Conservation (phyloP, 2,797 vertebrate species). For the Muscicapa striata region DNA sequence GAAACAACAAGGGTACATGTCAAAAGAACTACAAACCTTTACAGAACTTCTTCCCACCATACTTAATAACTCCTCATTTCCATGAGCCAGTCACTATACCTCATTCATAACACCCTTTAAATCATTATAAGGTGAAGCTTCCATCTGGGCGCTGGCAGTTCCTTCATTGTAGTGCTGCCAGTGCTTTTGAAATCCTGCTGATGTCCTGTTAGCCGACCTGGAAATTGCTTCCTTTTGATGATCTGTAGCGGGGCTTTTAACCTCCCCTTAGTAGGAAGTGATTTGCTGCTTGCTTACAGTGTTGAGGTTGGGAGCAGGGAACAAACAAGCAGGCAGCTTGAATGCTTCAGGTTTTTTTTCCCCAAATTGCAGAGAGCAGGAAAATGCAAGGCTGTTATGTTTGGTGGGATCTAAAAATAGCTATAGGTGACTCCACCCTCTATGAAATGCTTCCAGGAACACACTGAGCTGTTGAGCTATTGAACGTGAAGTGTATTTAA, state of each 20-base stretch:
- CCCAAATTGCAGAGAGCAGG: neutral
- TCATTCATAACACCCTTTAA: neutral
- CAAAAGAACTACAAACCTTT: neutral
- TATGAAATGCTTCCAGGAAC: constrained; percentile 8
- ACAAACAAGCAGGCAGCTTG: neutral
- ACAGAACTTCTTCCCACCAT: neutral
- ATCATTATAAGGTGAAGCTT: neutral
- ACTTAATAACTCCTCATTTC: neutral
- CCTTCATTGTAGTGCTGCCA: neutral
- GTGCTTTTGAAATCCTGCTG: neutral
- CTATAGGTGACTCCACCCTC: neutral
- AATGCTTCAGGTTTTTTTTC: neutral
- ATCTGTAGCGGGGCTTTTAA: neutral
- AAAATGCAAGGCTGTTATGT: neutral
- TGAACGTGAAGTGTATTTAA: neutral
- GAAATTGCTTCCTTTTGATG: constrained; percentile 10
- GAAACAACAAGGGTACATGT: neutral
- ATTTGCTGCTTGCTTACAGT: neutral
- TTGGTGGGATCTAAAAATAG: constrained; percentile 16
- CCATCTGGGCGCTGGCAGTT: neutral
- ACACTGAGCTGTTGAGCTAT: neutral
- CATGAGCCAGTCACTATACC: too few species aligned
- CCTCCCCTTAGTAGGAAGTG: neutral
- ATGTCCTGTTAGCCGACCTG: neutral
- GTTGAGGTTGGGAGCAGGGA: neutral